Base-by-base conservation (phyloP, 2,113 vertebrate species). In the Dipodomys spectabilis region DNA sequence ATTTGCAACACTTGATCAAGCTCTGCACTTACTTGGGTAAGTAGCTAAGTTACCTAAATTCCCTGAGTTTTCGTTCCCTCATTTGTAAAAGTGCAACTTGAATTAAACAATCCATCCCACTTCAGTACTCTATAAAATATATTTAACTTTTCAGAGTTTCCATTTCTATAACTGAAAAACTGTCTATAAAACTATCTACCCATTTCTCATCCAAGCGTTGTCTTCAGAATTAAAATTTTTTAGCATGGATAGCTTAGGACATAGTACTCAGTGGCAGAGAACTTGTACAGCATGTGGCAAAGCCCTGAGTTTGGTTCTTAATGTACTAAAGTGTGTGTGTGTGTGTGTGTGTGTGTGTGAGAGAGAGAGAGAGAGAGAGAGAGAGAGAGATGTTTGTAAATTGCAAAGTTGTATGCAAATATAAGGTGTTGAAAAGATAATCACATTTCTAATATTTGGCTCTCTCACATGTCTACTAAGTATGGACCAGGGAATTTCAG, bases 361-460 rank as follows among this genome's bases (percentile, higher is more conserved):
- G 11, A 27, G 35, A 35, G 39, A 39, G 39, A 39, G 39, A 39
- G 39, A 39, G 39, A 39, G 39, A 39, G 39, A 39, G 39, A 39
- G 39, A 39, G 39, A 39, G 39, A 39, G 53, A 88, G 83, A 75
- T 27, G 85, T 85, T 53, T 49, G 8, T n/a, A 82, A 85, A 90
- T 57, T 73, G 4, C 30, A 32, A 88, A 60, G 53, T 53, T 39
- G 18, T 79, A 9, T 49, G 28, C 60, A 94, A 94, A 88, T 28
- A 2, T 44, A 80, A 62, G n/a, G 44, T 62, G 4, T 78, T 94
- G 94, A 68, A 81, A 22, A 84, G 94, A 64, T 20, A 90, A 90
- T 64, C 57, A 65, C 13, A 79, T 28, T 64, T 27, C 35, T 45
- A 78, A 30, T 78, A 27, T 44, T 25, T 15, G 65, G 67, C 44